Conservation (phyloP, 2,113 vertebrate species). For the Coregonus clupeaformis region DNA sequence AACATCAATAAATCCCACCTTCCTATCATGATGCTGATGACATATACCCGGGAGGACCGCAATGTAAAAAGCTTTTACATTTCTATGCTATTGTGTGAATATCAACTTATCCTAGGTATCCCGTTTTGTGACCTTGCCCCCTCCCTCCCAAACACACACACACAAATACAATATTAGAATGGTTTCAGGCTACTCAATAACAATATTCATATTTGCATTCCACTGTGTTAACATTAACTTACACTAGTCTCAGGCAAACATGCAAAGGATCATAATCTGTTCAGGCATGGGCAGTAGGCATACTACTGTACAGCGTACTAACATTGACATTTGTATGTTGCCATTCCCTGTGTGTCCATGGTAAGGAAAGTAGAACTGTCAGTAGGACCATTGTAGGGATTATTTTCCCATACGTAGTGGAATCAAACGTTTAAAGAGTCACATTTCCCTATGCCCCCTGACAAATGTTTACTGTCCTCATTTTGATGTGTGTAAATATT, state of each 20-base stretch:
- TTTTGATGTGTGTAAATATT: not conserved
- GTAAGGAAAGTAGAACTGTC: not conserved
- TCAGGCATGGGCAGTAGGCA: not conserved
- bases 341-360: not conserved
- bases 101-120: not conserved
- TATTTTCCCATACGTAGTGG: not conserved
- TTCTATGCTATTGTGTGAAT: too few species aligned
- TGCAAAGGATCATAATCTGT: not conserved
- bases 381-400: not conserved
- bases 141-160: not conserved
- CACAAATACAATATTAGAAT: not conserved
- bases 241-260: constrained; percentile 8
- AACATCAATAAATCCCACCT: too few species aligned
- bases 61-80: too few species aligned
- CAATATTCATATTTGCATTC: not conserved
- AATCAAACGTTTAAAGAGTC: not conserved
- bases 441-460: not conserved
- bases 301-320: not conserved
- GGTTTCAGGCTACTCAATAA: not conserved
- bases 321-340: not conserved
- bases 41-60: too few species aligned
- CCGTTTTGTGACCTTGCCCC: not conserved
- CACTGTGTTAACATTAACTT: not conserved
- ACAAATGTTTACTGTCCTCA: not conserved
- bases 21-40: too few species aligned